Evolutionary conservation across 92 coral and sea anemone genomes (phyloP).

Genomic region (Metridium senile): DNA sequence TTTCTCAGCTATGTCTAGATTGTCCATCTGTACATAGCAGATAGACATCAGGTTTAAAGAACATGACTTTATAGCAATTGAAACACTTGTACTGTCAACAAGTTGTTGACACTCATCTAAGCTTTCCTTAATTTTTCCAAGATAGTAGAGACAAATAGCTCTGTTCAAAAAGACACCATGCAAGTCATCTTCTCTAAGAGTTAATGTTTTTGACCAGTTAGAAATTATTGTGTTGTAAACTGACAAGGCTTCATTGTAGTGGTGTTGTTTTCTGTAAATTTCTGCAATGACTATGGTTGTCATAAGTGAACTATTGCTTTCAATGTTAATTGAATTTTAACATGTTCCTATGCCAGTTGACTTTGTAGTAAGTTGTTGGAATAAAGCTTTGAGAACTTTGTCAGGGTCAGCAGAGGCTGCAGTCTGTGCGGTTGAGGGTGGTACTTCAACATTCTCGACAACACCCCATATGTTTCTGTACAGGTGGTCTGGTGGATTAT

Average conservation of each 20-base stretch:
- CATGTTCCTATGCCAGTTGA: not conserved
- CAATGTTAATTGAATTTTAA: too few species aligned
- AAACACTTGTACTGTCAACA: conserved; percentile 8
- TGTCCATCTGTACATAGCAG: conserved; percentile 13
- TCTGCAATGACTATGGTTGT: conserved; percentile 11
- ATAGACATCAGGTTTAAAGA: not conserved
- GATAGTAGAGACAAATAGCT: conserved; percentile 20
- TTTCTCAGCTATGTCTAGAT: conserved; percentile 12
- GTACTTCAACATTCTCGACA: not conserved
- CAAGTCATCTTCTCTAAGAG: conserved; percentile 21
- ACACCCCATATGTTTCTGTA: conserved; percentile 37
- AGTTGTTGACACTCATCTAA: conserved; percentile 12
- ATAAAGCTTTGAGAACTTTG: not conserved
- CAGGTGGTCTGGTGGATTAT: conserved; percentile 3
- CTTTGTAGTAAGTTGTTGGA: conserved; percentile 1
- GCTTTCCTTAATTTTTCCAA: conserved; percentile 12
- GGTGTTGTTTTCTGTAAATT: conserved; percentile 14
- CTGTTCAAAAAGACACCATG: conserved; percentile 4
- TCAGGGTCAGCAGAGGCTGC: not conserved
- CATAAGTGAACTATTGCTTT: too few species aligned
- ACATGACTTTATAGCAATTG: conserved; percentile 17
- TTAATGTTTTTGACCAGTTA: conserved; percentile 8
- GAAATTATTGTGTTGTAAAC: conserved; percentile 7
- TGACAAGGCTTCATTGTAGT: conserved; percentile 4
- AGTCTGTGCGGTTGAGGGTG: not conserved